Conservation (phyloP, 2,113 vertebrate species). For the Eulemur macaco region DNA sequence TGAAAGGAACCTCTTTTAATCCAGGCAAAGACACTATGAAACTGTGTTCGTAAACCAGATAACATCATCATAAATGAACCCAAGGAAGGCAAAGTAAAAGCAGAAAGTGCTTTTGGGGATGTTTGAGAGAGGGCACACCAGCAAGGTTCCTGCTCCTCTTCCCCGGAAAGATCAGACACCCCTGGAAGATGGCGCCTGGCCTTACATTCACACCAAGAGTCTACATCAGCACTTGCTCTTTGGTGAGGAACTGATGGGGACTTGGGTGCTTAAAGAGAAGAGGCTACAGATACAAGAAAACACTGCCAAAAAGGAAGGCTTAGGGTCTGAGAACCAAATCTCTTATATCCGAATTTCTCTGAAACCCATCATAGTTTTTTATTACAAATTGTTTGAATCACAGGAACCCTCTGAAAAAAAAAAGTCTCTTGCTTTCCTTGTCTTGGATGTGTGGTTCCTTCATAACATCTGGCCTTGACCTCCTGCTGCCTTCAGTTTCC, state of each 20-base stretch:
- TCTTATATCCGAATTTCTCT: background rate
- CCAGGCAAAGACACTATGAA: background rate
- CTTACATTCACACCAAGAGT: background rate
- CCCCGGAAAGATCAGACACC: no score
- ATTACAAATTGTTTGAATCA: background rate
- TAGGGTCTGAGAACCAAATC: background rate
- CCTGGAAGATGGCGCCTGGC: background rate
- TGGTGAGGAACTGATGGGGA: background rate
- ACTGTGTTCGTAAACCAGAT: background rate
- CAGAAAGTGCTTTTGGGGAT: background rate
- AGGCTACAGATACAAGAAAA: background rate
- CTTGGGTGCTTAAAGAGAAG: background rate
- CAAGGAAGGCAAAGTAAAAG: background rate
- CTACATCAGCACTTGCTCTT: background rate
- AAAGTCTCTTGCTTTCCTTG: background rate
- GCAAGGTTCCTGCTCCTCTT: background rate
- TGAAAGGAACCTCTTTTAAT: background rate
- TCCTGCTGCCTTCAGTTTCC: background rate
- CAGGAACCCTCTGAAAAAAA: background rate
- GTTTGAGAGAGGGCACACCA: background rate
- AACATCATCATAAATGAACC: background rate
- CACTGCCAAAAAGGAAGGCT: background rate
- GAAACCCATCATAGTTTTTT: background rate
- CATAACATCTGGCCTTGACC: background rate
- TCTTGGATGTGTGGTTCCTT: background rate